A percentile compares a stretch with the other conserved stretches of the same genome.
phyloP scores from a whole-genome alignment of 2,113 vertebrate genomes.

The Tyto alba region DNA sequence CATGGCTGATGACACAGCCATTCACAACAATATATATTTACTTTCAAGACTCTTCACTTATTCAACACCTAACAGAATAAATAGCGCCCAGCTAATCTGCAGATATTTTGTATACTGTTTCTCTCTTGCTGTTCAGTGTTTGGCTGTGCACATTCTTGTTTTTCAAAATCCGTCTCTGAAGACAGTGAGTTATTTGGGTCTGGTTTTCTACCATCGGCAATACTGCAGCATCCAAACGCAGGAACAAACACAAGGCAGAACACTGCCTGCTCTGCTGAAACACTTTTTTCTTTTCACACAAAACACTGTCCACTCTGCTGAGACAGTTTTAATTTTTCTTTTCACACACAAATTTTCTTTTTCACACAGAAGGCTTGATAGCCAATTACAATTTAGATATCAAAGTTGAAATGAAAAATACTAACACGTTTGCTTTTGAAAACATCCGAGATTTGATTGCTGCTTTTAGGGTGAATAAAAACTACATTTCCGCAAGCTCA shows the following conservation, averaged over 20 bases:
- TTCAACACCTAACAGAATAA: not conserved
- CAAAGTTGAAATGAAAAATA: not conserved
- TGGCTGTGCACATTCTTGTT: too few relatives aligned
- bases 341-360: not conserved
- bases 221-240: not conserved
- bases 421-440: not conserved
- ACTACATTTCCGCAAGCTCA: rapidly evolving
- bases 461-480: not conserved
- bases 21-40: not conserved
- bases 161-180: not conserved
- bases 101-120: not conserved
- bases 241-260: not conserved
- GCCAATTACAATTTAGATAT: too few relatives aligned
- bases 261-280: not conserved
- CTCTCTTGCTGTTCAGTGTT: not conserved
- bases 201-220: not conserved
- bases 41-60: not conserved
- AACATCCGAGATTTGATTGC: not conserved
- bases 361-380: not conserved
- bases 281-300: not conserved
- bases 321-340: too few relatives aligned
- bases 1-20: not conserved
- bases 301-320: not conserved
- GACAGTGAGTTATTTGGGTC: not conserved
- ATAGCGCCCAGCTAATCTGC: not conserved